phyloP scores from a whole-genome alignment of 1,140 invertebrate genomes.

The Scaptomyza montana region DNA sequence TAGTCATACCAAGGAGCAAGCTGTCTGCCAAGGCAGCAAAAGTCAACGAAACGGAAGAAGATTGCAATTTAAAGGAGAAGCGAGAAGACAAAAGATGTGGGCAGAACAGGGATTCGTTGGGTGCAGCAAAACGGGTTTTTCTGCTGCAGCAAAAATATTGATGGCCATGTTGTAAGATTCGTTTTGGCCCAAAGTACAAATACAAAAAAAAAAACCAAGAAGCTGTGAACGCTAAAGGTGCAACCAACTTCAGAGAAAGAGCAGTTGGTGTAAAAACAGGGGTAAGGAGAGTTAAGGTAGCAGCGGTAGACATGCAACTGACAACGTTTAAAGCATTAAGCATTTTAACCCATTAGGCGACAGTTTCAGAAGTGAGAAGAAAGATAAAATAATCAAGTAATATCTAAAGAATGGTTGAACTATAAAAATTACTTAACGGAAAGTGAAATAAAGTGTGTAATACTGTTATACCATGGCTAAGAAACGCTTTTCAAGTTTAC shows the following conservation, averaged over 20 bases:
- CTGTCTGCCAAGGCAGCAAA: constrained; percentile 62
- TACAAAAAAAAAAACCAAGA: constrained; percentile 32
- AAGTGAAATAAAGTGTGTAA: not conserved
- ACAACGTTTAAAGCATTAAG: constrained; percentile 25
- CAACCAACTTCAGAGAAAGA: constrained; percentile 19
- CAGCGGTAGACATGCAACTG: not conserved
- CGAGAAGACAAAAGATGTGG: constrained; percentile 6
- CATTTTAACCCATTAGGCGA: constrained; percentile 42
- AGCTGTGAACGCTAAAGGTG: constrained; percentile 40
- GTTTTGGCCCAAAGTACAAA: constrained; percentile 24
- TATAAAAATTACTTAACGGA: not conserved
- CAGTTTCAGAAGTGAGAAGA: not conserved
- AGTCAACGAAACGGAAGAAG: constrained; percentile 79
- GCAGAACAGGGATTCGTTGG: constrained; percentile 24
- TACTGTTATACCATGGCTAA: no score
- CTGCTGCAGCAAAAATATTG: constrained; percentile 57
- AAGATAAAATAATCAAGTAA: constrained; percentile 5
- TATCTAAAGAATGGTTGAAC: not conserved
- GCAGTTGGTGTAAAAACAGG: no score
- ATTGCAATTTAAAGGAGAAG: constrained; percentile 71
- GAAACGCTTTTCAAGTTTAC: not conserved
- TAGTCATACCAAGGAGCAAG: constrained; percentile 16
- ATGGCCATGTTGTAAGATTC: constrained; percentile 61
- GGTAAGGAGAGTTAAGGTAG: not conserved
- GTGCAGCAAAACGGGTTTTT: constrained; percentile 69